phyloP scores from a whole-genome alignment of 2,888 invertebrate species.

The Lepidochitona cinerea region DNA sequence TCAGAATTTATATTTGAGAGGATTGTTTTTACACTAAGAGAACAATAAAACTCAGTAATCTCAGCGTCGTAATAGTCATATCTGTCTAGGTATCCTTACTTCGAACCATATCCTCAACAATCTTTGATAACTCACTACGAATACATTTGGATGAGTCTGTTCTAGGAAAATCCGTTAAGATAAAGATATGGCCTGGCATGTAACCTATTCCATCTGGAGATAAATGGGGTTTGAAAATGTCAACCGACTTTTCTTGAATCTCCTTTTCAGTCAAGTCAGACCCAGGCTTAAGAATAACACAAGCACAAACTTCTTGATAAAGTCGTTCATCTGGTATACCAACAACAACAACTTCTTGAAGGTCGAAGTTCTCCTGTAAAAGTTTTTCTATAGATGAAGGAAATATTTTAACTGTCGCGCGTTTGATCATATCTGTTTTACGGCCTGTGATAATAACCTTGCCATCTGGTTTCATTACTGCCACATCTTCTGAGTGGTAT shows the following conservation, averaged over 20 bases:
- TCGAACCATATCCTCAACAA: too few relatives aligned
- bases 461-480: not conserved
- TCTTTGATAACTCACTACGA: too few relatives aligned
- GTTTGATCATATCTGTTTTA: not conserved
- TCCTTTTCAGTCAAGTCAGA: not conserved
- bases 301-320: slow-evolving; percentile 8
- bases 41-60: too few relatives aligned
- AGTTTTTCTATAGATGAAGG: not conserved
- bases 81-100: too few relatives aligned
- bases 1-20: too few relatives aligned
- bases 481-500: not conserved
- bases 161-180: not conserved
- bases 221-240: not conserved
- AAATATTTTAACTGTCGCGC: not conserved
- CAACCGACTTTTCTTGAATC: not conserved
- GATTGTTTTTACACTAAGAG: too few relatives aligned
- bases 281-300: not conserved
- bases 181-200: not conserved
- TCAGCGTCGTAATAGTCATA: too few relatives aligned
- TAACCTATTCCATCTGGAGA: not conserved
- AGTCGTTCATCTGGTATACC: slow-evolving; percentile 2
- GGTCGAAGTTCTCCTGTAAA: not conserved
- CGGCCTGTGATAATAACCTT: not conserved
- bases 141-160: too few relatives aligned
- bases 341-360: not conserved